Base-by-base conservation (phyloP, 2,797 vertebrate species). In the Gadopsis bispinosus region DNA sequence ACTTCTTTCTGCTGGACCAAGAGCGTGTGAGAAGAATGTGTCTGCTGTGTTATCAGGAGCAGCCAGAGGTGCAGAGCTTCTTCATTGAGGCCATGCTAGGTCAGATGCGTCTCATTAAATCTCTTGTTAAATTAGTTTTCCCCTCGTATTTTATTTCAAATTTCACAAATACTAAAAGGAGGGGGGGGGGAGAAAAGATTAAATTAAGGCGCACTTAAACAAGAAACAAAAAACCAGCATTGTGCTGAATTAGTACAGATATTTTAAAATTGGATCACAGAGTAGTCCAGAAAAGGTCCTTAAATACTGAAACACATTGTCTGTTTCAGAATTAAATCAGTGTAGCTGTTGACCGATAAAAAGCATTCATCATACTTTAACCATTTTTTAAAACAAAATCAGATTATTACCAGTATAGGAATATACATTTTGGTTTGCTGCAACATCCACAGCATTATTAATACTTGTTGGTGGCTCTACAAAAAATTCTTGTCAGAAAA, bases 1-100 rank as follows among this genome's bases (percentile, higher is more conserved):
- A 96, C 87, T 99, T 99, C 90, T 98, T 97, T 56, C 95, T 99
- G 77, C 83, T 99, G 89, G 97, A 99, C 82, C 93, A 95, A 60
- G 97, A 96, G 84, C 96, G 97, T 31, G 75, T 97, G 55, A 97
- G 97, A 67, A 95, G 93, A 37, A 96, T 96, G 91, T 95, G 98
- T 91, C 92, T 96, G 83, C 92, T 95, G 61, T 94, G 91, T n/a
- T 94, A 96, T 48, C 68, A 83, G 71, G 80, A 94, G 78, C 94
- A 85, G n/a, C 94, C 96, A 0, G 75, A 88, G 9, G 89, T 97
- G 43, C 96, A 96, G 94, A 91, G 93, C 77, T 95, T 95, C 5
- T 99, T 96, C 81, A 90, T 94, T 0, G 80, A 96, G 81, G 97
- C 97, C 75, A 91, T 99, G 91, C 94, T 96, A 93, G 97, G 98